phyloP scores from a whole-genome alignment of 92 coral and sea anemone genomes.

The Phenganax marumi region DNA sequence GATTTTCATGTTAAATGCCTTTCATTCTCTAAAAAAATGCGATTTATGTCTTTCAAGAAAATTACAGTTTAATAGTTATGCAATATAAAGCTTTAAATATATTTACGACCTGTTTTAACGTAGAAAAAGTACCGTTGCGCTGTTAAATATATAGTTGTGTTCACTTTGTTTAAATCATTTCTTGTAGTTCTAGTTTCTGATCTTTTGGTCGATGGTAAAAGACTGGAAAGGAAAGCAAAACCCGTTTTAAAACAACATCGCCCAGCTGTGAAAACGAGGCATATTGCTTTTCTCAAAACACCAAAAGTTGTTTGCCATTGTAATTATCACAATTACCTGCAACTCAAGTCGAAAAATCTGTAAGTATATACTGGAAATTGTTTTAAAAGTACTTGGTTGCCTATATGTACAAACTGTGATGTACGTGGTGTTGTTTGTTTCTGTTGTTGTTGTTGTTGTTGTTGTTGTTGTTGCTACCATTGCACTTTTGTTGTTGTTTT shows the following conservation, averaged over 20 bases:
- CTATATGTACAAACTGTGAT: background rate
- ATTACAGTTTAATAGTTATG: too few species aligned
- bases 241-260: background rate
- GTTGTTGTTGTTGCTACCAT: background rate
- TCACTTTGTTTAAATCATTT: background rate
- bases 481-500: too few species aligned
- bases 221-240: background rate
- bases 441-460: background rate
- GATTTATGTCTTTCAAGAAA: too few species aligned
- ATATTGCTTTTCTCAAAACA: background rate
- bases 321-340: background rate
- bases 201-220: background rate
- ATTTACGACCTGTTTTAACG: background rate
- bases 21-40: background rate
- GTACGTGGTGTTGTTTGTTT: background rate
- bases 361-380: background rate
- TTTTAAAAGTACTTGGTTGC: background rate
- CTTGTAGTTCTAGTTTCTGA: background rate
- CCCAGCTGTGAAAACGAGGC: background rate
- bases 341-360: slow-evolving; percentile 7
- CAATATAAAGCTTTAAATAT: too few species aligned
- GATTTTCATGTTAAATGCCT: background rate
- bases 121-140: background rate
- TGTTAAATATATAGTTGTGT: background rate
- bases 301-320: slow-evolving; percentile 10